Evolutionary conservation across 2,888 invertebrate genomes (phyloP).

Genomic region (Melipona bicolor): DNA sequence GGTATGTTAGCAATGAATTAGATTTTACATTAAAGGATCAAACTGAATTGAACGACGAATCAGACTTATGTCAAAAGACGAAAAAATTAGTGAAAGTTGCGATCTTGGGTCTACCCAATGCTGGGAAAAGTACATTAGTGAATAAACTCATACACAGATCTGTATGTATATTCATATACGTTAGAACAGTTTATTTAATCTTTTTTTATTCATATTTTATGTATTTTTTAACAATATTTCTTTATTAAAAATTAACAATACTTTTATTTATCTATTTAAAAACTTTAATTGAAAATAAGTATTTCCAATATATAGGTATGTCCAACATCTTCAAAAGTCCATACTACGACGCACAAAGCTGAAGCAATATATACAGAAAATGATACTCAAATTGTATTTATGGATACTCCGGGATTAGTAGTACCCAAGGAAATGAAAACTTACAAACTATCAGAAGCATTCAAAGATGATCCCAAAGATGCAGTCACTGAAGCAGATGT

Average conservation of each 20-base stretch:
- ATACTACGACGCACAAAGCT: conserved; percentile 88
- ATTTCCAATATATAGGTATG: conserved; percentile 88
- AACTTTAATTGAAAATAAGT: background rate
- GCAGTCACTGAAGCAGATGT: conserved; percentile 90
- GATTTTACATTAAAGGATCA: background rate
- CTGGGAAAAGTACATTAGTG: conserved; percentile 97
- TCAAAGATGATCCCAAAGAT: conserved; percentile 87
- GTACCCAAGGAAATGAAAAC: conserved; percentile 88
- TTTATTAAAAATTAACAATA: background rate
- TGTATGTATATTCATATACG: conserved; percentile 84
- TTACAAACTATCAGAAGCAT: conserved; percentile 86
- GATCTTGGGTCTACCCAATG: conserved; percentile 96
- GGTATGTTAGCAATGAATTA: background rate
- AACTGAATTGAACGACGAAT: background rate
- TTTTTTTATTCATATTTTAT: too few relatives aligned
- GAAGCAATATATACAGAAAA: conserved; percentile 90
- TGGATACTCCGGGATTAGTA: conserved; percentile 97
- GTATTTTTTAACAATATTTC: too few relatives aligned
- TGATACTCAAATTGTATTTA: conserved; percentile 94
- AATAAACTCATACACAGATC: conserved; percentile 93
- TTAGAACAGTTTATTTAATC: background rate
- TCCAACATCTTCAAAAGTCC: conserved; percentile 95
- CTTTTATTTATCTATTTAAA: background rate
- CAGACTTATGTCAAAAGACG: background rate
- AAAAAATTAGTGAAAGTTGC: conserved; percentile 84